phyloP scores from a whole-genome alignment of 2,888 invertebrate genomes.

The Thecocarcelia acutangulata region DNA sequence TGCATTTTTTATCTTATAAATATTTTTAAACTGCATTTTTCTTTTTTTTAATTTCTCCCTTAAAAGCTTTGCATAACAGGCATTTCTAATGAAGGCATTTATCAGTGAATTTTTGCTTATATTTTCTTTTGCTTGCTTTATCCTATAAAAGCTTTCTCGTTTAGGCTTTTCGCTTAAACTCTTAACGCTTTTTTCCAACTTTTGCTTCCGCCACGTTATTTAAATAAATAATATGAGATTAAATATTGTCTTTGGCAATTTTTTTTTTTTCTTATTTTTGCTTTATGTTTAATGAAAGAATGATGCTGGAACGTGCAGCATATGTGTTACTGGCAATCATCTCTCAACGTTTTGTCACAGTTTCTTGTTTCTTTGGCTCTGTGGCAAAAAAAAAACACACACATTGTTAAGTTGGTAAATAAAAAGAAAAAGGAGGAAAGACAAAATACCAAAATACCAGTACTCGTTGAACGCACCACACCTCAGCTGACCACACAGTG shows the following conservation, averaged over 20 bases:
- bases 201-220: conserved; percentile 66
- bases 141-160: conserved; percentile 6
- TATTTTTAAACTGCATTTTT: too few species aligned
- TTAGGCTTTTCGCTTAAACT: conserved; percentile 34
- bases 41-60: too few species aligned
- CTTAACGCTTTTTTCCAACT: too few species aligned
- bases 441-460: too few species aligned
- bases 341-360: conserved; percentile 47
- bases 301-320: not conserved
- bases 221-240: conserved; percentile 68
- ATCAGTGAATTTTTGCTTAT: too few species aligned
- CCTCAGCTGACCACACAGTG: conserved; percentile 43
- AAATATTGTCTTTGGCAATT: conserved; percentile 58
- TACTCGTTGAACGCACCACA: conserved; percentile 21
- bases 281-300: conserved; percentile 1
- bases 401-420: conserved; percentile 37
- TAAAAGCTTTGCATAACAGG: too few species aligned
- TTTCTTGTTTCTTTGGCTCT: conserved; percentile 18
- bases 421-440: not conserved
- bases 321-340: not conserved
- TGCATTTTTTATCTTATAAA: too few species aligned
- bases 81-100: too few species aligned
- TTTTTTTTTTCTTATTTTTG: not conserved
- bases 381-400: conserved; percentile 5
- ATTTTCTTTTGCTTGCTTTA: too few species aligned